Percentiles rank a stretch among this genome's conserved stretches.
Evolutionary conservation across 2,113 vertebrate species (phyloP).

Genomic region (Gymnocephalus cernua): DNA sequence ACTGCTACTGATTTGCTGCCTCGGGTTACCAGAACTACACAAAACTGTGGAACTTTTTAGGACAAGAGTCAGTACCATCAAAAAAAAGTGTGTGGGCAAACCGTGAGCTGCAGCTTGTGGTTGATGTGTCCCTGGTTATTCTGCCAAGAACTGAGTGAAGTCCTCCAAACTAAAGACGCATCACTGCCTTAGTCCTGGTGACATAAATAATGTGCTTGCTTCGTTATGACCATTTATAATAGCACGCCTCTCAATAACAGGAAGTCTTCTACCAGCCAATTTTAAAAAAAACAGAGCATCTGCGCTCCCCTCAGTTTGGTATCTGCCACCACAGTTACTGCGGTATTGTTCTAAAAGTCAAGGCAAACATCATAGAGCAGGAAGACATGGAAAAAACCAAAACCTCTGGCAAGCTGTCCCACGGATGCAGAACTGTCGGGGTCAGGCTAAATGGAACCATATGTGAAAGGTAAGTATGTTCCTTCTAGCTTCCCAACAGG

Average conservation of each 20-base stretch:
- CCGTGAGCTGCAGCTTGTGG: constrained; percentile 44
- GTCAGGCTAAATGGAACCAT: constrained; percentile 67
- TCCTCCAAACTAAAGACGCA: constrained; percentile 32
- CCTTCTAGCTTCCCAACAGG: constrained; percentile 37
- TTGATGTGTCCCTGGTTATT: constrained; percentile 49
- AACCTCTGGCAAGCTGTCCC: constrained; percentile 19
- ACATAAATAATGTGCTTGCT: constrained; percentile 74
- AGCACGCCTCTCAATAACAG: constrained; percentile 77
- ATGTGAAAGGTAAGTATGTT: constrained; percentile 64
- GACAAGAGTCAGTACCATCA: constrained; percentile 22
- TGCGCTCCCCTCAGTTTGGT: constrained; percentile 55
- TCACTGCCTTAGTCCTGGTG: constrained; percentile 58
- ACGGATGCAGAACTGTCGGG: constrained; percentile 55
- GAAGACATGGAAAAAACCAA: constrained; percentile 44
- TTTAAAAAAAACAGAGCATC: constrained; percentile 65
- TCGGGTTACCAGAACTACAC: constrained; percentile 22
- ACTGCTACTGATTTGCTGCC: constrained; percentile 41
- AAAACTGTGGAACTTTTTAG: constrained; percentile 24
- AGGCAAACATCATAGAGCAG: constrained; percentile 65
- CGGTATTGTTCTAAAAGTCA: constrained; percentile 62
- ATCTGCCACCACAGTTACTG: constrained; percentile 58
- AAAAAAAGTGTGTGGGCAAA: constrained; percentile 40
- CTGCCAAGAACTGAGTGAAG: constrained; percentile 57
- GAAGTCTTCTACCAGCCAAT: constrained; percentile 70
- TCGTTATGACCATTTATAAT: constrained; percentile 54